phyloP scores from a whole-genome alignment of 1,140 invertebrate species.

The Plutomurus gul region DNA sequence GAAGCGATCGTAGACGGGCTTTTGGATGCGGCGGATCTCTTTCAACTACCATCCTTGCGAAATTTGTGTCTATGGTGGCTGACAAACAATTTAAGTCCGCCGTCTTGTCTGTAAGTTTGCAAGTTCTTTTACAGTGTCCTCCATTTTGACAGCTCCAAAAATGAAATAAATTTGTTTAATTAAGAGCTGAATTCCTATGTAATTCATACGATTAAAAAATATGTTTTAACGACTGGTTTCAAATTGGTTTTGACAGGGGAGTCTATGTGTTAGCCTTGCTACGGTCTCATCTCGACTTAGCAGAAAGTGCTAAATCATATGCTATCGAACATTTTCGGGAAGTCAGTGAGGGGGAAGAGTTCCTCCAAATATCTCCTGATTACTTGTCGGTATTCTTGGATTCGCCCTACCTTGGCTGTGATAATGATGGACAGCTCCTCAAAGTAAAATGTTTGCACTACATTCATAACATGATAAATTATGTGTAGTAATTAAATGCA shows the following conservation, averaged over 20 bases:
- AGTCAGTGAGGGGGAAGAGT: slow-evolving; percentile 65
- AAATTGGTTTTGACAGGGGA: no score
- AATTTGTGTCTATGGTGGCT: slow-evolving; percentile 64
- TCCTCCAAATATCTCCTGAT: slow-evolving; percentile 62
- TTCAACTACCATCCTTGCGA: slow-evolving; percentile 59
- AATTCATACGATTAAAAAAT: no score
- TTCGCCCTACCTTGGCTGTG: slow-evolving; percentile 54
- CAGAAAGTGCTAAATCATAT: slow-evolving; percentile 62
- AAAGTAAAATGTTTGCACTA: slow-evolving; percentile 47
- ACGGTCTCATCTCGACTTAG: slow-evolving; percentile 61
- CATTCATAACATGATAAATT: neutral
- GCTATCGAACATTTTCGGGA: slow-evolving; percentile 62
- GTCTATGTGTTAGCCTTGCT: slow-evolving; percentile 63
- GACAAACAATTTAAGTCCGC: slow-evolving; percentile 61
- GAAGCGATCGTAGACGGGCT: slow-evolving; percentile 64
- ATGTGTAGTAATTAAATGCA: no score
- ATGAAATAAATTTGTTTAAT: no score
- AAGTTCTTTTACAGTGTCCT: no score
- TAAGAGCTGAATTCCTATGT: no score
- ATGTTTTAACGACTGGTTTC: no score
- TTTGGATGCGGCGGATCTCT: slow-evolving; percentile 63
- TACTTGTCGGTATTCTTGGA: slow-evolving; percentile 57
- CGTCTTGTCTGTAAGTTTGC: slow-evolving; percentile 64
- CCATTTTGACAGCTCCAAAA: no score
- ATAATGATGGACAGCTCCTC: slow-evolving; percentile 55